Evolutionary conservation across 2,113 vertebrate species (phyloP).

Genomic region (Laticauda colubrina): DNA sequence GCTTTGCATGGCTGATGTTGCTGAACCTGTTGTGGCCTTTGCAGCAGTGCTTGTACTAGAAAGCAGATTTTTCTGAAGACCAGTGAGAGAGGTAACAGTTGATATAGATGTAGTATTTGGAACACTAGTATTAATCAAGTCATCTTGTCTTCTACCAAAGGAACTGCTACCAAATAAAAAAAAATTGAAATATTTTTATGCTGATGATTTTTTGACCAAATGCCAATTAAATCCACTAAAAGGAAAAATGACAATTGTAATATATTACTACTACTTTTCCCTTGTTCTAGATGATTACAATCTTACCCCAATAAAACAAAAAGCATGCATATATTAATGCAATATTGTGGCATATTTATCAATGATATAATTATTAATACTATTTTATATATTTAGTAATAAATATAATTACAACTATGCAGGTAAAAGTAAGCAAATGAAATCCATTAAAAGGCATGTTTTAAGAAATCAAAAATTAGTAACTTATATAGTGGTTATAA

Average conservation of each 20-base stretch:
- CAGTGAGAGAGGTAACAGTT: conserved; percentile 93
- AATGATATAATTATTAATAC: not conserved
- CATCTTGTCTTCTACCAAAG: conserved; percentile 91
- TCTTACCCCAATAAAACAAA: not conserved
- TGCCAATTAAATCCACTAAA: not conserved
- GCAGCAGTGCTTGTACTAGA: conserved; percentile 81
- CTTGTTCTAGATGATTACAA: not conserved
- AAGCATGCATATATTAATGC: not conserved
- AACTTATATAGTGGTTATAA: not conserved
- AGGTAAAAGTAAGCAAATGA: not conserved
- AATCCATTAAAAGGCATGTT: not conserved
- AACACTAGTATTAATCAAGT: conserved; percentile 84
- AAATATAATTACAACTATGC: not conserved
- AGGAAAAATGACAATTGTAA: not conserved
- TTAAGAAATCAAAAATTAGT: not conserved
- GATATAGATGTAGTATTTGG: conserved; percentile 83
- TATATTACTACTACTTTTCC: not conserved
- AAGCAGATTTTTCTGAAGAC: conserved; percentile 84
- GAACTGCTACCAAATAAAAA: conserved; percentile 78
- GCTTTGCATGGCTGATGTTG: conserved; percentile 84
- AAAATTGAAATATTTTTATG: conserved; percentile 34
- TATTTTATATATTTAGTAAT: not conserved
- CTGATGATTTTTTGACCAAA: not conserved
- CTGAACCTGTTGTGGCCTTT: conserved; percentile 74
- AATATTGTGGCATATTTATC: not conserved